Evolutionary conservation across 2,888 invertebrate genomes (phyloP).

Genomic region (Anoplius nigerrimus): DNA sequence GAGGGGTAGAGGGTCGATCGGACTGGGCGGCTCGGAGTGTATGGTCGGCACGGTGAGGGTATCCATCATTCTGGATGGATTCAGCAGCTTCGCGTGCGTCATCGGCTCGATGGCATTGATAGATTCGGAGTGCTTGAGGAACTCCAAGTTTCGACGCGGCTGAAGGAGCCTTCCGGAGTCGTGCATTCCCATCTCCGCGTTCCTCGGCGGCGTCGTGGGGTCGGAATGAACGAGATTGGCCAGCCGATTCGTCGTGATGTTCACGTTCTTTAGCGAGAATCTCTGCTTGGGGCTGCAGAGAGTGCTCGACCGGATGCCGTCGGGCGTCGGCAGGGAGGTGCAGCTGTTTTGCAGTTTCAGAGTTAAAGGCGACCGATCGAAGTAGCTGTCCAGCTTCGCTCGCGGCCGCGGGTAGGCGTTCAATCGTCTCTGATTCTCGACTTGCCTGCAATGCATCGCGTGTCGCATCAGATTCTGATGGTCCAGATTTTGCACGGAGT

Average conservation of each 20-base stretch:
- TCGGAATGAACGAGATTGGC: conserved; percentile 54
- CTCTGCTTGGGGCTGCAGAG: conserved; percentile 46
- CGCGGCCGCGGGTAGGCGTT: conserved; percentile 34
- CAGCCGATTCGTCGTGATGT: conserved; percentile 63
- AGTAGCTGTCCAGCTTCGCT: conserved; percentile 26
- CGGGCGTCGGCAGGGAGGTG: conserved; percentile 32
- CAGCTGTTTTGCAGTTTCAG: conserved; percentile 6
- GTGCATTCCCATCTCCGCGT: conserved; percentile 27
- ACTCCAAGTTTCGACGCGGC: conserved; percentile 45
- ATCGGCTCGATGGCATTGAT: conserved; percentile 52
- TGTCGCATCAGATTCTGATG: conserved; percentile 43
- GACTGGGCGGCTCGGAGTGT: conserved; percentile 70
- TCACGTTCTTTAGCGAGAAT: conserved; percentile 52
- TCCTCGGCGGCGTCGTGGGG: conserved; percentile 20
- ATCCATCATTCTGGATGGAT: conserved; percentile 54
- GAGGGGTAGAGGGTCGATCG: conserved; percentile 64
- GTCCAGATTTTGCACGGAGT: conserved; percentile 63
- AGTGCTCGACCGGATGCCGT: conserved; percentile 19
- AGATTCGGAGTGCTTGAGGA: conserved; percentile 60
- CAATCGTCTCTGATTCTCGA: conserved; percentile 53
- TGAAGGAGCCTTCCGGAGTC: conserved; percentile 32
- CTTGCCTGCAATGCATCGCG: conserved; percentile 47
- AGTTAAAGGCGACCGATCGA: conserved; percentile 34
- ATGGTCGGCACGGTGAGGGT: conserved; percentile 62
- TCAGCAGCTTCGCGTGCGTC: conserved; percentile 45